Conservation (phyloP, 1,140 invertebrate species). For the Homarus americanus region DNA sequence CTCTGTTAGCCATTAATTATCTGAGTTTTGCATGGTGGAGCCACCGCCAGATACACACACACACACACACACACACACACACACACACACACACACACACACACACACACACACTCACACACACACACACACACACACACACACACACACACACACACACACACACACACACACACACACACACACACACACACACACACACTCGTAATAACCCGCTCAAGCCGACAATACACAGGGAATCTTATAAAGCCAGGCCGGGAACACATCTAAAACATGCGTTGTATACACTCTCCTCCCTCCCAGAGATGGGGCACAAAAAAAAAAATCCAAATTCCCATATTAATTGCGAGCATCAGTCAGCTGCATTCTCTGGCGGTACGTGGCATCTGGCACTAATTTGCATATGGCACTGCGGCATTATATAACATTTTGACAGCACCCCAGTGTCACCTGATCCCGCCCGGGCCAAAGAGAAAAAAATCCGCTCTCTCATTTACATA, state of each 20-base stretch:
- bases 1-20: slow-evolving; percentile 35
- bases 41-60: background rate
- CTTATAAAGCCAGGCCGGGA: background rate
- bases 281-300: no score
- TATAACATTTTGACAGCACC: slow-evolving; percentile 71
- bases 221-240: background rate
- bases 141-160: background rate
- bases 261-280: background rate
- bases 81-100: background rate
- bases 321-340: slow-evolving; percentile 37
- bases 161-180: background rate
- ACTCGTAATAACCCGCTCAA: background rate
- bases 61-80: background rate
- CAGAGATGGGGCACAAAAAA: background rate
- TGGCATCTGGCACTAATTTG: slow-evolving; percentile 63
- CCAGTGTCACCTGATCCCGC: slow-evolving; percentile 54
- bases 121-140: background rate
- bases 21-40: background rate
- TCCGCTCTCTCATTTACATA: slow-evolving; percentile 54
- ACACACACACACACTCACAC: background rate
- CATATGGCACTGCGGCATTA: slow-evolving; percentile 68
- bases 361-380: slow-evolving; percentile 21
- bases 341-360: slow-evolving; percentile 40
- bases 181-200: background rate
- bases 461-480: slow-evolving; percentile 62